Evolutionary conservation across 1,140 invertebrate species (phyloP), one percentile per base, ranked within the genome.

Genomic region (Drosophila arizonae): DNA sequence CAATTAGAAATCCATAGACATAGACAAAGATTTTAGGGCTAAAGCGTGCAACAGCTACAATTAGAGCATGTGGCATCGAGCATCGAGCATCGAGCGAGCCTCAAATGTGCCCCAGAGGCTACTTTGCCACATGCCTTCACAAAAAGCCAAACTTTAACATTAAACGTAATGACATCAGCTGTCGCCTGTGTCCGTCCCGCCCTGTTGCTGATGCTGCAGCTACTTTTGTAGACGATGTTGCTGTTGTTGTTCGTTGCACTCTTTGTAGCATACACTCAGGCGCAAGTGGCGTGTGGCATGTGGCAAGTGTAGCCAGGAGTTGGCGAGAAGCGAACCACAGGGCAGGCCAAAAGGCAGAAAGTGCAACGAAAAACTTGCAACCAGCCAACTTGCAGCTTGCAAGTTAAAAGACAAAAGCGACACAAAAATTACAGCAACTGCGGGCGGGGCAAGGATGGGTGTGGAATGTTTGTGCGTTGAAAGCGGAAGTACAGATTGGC

Each of bases 401-500:
- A 71, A 61, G 58, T 70, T 55, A 50, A 63, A 69, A 81, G 76
- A 86, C 81, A 81, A 81, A 76, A 81, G 68, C 73, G 63, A 62
- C 45, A 67, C 67, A 73, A 62, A 80, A 86, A 76, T 60, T 68
- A 61, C 79, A 66, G 71, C 79, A 68, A 41, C 41, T 17, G 17
- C 9, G 36, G 15, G 10, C 15, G 62, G 21, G 0, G 21, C 21
- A 67, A 54, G 74, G 55, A 24, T 43, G 24, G 10, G 24, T 56
- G 6, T 48, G 21, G 41, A 48, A 41, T 67, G 61, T 65, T 36
- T 52, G 30, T 45, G 64, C 65, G 72, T 72, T 81, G 81, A 82
- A 82, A 86, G 68, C 79, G 79, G 81, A 86, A 81, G 82, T 87
- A 82, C 67, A 86, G 81, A 85, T 85, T 85, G 75, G 41, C 52